Conservation (phyloP, 2,888 invertebrate genomes). For the Dryobotodes eremita region DNA sequence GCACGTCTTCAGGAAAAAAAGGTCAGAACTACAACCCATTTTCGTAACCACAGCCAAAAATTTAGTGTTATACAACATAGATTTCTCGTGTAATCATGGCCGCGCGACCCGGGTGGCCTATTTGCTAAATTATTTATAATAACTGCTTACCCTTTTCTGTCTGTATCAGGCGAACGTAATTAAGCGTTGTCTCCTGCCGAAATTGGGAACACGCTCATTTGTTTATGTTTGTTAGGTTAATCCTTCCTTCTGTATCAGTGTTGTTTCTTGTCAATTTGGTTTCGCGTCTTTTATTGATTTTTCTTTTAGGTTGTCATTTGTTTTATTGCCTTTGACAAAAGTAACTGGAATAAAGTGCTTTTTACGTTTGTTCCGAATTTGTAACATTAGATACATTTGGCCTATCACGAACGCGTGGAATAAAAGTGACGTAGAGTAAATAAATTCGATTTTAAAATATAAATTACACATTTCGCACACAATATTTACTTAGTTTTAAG, state of each 20-base stretch:
- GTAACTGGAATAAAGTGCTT: too few species aligned
- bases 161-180: slow-evolving; percentile 76
- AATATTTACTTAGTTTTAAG: too few species aligned
- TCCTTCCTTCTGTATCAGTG: slow-evolving; percentile 46
- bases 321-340: not conserved
- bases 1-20: slow-evolving; percentile 18
- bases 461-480: too few species aligned
- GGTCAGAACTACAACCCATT: slow-evolving; percentile 35
- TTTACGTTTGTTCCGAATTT: too few species aligned
- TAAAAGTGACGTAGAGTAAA: too few species aligned
- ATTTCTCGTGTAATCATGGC: slow-evolving; percentile 65
- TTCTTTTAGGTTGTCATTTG: slow-evolving; percentile 24
- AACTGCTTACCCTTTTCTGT: slow-evolving; percentile 77
- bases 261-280: slow-evolving; percentile 45
- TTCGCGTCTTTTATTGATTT: slow-evolving; percentile 26
- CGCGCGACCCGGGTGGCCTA: slow-evolving; percentile 60
- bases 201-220: slow-evolving; percentile 71
- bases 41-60: slow-evolving; percentile 37
- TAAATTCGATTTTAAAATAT: too few species aligned
- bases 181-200: slow-evolving; percentile 76
- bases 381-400: too few species aligned
- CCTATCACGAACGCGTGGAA: too few species aligned
- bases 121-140: slow-evolving; percentile 80
- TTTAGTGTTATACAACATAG: slow-evolving; percentile 52
- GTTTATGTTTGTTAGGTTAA: slow-evolving; percentile 66